Base-by-base conservation (phyloP, 2,797 vertebrate genomes). In the Acipenser oxyrinchus region DNA sequence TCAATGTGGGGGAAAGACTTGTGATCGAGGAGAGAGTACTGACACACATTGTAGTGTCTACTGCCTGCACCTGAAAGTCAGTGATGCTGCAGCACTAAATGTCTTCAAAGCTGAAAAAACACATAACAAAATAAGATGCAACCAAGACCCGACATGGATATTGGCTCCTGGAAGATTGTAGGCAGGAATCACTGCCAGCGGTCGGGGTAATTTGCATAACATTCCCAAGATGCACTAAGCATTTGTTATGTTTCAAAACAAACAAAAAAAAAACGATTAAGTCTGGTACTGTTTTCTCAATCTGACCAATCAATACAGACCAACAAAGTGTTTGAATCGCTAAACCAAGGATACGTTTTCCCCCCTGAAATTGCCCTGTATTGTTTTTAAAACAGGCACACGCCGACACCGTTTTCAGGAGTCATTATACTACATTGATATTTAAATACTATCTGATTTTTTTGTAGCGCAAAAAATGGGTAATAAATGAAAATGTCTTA, bases 21-120 rank as follows among this genome's bases (percentile, higher is more conserved):
- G 53, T 52, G 37, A 49, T 48, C 55, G n/a, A 6, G 18, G 10
- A 23, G 15, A 18, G 53, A 13, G 70, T 58, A 10, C 55, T 57
- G 50, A 65, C n/a, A 50, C 18, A 69, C 64, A 69, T 51, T 23
- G 49, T 58, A 58, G 62, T 69, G 58, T 53, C 58, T 60, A 15
- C 68, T 60, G 68, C 68, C 64, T 55, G 68, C 60, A 69, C 64
- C 68, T 69, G 68, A 65, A 51, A 62, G 68, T 69, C 68, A 57
- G 64, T 48, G 65, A 58, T 62, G 50, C 68, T 69, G 68, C 68
- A 65, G 68, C 68, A 65, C 68, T 64, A 51, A 64, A 49, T n/a
- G 55, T 58, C 55, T 58, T 13, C 10, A 58, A 58, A 58, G 68
- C 59, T 66, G 65, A 48, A 66, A 66, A 51, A 52, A 48, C 18